phyloP scores from a whole-genome alignment of 2,113 vertebrate species.

The Danionella cerebrum region DNA sequence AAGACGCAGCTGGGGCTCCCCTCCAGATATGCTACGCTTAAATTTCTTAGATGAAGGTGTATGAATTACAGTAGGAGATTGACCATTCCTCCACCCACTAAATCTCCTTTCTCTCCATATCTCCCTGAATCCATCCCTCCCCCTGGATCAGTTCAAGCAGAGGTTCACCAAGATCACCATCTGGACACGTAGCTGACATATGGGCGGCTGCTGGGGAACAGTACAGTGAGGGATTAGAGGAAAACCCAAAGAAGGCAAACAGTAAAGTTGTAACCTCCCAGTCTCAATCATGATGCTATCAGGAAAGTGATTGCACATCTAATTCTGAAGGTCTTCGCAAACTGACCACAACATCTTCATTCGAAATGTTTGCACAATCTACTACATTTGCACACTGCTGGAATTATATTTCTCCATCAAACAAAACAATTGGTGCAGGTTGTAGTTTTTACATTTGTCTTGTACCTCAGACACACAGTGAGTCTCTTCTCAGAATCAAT shows the following conservation, averaged over 20 bases:
- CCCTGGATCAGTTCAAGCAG: slow-evolving; percentile 50
- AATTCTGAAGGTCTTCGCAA: too few relatives aligned
- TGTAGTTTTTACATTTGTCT: too few relatives aligned
- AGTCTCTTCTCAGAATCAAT: too few relatives aligned
- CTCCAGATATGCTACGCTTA: slow-evolving; percentile 27
- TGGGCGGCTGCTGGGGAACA: slow-evolving; percentile 54
- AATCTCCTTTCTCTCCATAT: slow-evolving; percentile 13
- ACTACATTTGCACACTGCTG: too few relatives aligned
- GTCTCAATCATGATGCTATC: too few relatives aligned
- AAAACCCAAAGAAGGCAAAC: slow-evolving; percentile 17
- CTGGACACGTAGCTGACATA: slow-evolving; percentile 66
- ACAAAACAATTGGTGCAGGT: too few relatives aligned
- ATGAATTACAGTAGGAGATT: slow-evolving; percentile 58
- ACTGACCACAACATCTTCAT: too few relatives aligned
- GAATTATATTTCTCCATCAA: too few relatives aligned
- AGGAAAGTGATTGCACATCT: too few relatives aligned
- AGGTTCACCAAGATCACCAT: slow-evolving; percentile 60
- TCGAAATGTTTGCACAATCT: too few relatives aligned
- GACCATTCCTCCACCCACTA: slow-evolving; percentile 40
- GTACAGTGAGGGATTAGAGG: slow-evolving; percentile 28
- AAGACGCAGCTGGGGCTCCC: slow-evolving; percentile 54
- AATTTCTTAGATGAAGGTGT: slow-evolving; percentile 60
- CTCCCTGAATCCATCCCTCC: slow-evolving; percentile 10
- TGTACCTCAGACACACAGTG: too few relatives aligned
- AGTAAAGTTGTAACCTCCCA: neutral